A percentile compares a stretch with the other conserved stretches of the same genome.
phyloP scores from a whole-genome alignment of 2,113 vertebrate genomes.

The Sinocyclocheilus maitianheensis region DNA sequence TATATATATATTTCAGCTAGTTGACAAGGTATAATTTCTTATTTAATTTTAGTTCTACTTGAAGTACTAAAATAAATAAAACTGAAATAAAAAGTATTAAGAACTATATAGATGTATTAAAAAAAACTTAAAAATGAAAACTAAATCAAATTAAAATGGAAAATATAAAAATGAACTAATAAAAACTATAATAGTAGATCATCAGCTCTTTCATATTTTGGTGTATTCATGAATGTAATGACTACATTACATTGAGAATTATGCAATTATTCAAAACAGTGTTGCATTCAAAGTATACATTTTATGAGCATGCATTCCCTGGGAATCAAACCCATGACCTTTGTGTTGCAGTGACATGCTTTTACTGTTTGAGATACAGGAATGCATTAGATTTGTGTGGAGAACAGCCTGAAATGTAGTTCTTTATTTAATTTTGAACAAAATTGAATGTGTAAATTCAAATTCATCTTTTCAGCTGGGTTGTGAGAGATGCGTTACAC shows the following conservation, averaged over 20 bases:
- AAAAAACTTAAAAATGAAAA: too few species aligned
- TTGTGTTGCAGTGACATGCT: background rate
- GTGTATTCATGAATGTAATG: background rate
- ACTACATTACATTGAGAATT: background rate
- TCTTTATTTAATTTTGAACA: background rate
- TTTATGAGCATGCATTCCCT: background rate
- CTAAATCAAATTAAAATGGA: too few species aligned
- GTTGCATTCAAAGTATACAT: background rate
- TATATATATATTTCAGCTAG: too few species aligned
- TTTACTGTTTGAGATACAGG: background rate
- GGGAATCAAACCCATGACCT: background rate
- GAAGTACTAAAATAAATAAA: too few species aligned
- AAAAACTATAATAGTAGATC: too few species aligned
- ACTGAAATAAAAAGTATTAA: too few species aligned
- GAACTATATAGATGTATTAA: too few species aligned
- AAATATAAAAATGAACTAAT: too few species aligned
- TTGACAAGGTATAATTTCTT: too few species aligned
- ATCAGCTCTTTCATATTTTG: background rate
- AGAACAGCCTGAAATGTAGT: background rate
- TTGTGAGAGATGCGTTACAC: slow-evolving; percentile 51
- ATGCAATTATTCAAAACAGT: background rate
- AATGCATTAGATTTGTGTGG: background rate
- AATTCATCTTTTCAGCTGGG: background rate
- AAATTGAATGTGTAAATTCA: background rate
- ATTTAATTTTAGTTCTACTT: too few species aligned